These are phyloP conservation scores for Paramormyrops hopkinsi DNA, from an alignment of 2,797 vertebrate genomes.

Conservation along the genomic window DNA sequence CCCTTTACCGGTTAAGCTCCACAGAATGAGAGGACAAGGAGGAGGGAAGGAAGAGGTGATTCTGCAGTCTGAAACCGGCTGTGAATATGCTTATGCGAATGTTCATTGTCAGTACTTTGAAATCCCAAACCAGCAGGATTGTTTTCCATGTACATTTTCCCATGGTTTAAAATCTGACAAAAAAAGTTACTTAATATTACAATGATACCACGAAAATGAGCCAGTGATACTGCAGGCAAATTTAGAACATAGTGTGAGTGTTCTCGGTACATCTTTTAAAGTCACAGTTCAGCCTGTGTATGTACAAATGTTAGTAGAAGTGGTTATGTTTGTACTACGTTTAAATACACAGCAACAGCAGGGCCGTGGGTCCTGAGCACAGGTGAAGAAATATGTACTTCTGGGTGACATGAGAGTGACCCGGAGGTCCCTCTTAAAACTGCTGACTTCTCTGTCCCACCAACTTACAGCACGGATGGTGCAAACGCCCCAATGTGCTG, in stretches of 20 bases:
- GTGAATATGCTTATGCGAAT: neutral
- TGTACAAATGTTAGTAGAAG: neutral
- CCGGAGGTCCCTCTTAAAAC: neutral
- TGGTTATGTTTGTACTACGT: neutral
- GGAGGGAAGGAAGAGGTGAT: slow-evolving; percentile 23
- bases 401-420: neutral
- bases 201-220: neutral
- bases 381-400: neutral
- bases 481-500: neutral
- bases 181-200: neutral
- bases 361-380: neutral
- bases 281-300: neutral
- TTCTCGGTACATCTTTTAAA: neutral
- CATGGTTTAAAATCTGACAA: neutral
- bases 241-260: neutral
- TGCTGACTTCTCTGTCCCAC: neutral
- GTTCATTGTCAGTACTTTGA: neutral
- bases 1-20: slow-evolving; percentile 28
- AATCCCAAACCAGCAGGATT: neutral
- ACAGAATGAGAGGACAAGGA: slow-evolving; percentile 37
- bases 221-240: neutral
- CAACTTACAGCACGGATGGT: neutral
- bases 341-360: neutral
- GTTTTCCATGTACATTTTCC: neutral
- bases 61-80: neutral